phyloP scores from a whole-genome alignment of 1,140 invertebrate species.

The Coelopa frigida region DNA sequence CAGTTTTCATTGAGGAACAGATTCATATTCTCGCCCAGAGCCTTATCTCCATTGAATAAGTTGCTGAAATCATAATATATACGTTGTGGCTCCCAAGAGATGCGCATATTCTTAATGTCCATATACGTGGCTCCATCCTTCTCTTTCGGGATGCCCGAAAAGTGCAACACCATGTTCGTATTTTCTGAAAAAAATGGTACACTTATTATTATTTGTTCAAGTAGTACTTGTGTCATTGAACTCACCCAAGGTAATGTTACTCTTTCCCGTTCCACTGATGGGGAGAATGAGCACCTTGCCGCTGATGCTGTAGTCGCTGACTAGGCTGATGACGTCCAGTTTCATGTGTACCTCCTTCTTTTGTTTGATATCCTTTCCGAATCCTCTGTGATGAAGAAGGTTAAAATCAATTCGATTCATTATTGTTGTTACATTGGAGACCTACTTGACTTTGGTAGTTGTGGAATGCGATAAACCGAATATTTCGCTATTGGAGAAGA shows the following conservation, averaged over 20 bases:
- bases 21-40: slow-evolving; percentile 47
- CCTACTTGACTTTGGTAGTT: slow-evolving; percentile 27
- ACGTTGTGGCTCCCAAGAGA: slow-evolving; percentile 13
- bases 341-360: slow-evolving; percentile 20
- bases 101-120: slow-evolving; percentile 17
- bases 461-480: slow-evolving; percentile 20
- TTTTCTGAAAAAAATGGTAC: slow-evolving; percentile 18
- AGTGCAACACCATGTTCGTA: slow-evolving; percentile 12
- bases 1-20: slow-evolving; percentile 54
- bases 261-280: background rate
- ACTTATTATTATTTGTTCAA: too few species aligned
- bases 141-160: slow-evolving; percentile 16
- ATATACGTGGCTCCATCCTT: slow-evolving; percentile 26
- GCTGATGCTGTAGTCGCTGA: slow-evolving; percentile 16
- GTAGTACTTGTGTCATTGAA: too few species aligned
- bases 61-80: slow-evolving; percentile 31
- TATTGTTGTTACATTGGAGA: too few species aligned
- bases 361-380: slow-evolving; percentile 25
- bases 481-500: slow-evolving; percentile 26
- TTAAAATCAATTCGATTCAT: background rate
- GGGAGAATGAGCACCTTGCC: background rate
- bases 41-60: slow-evolving; percentile 45
- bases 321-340: slow-evolving; percentile 16
- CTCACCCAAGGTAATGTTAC: background rate
- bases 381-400: slow-evolving; percentile 22